Evolutionary conservation across 2,888 invertebrate species (phyloP).

Genomic region (Drosophila siamana): DNA sequence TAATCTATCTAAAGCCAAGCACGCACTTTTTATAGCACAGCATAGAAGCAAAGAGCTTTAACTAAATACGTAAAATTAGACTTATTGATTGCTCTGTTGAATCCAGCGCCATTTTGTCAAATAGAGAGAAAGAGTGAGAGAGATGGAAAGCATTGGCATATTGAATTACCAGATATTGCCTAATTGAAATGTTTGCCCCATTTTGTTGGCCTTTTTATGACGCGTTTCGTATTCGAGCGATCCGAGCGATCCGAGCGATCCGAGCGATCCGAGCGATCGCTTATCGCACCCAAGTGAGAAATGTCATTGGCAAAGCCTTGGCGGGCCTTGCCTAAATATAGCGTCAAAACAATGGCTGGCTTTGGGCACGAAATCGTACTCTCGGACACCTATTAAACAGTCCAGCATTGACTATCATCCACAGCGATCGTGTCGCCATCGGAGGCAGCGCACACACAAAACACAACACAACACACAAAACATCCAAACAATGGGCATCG

Average conservation of each 20-base stretch:
- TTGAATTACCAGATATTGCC: conserved; percentile 69
- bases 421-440: conserved; percentile 44
- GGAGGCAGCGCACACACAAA: conserved; percentile 30
- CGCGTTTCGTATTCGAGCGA: conserved; percentile 28
- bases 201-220: conserved; percentile 52
- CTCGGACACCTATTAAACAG: conserved; percentile 43
- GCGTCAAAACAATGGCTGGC: conserved; percentile 38
- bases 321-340: conserved; percentile 24
- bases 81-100: neutral
- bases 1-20: no score
- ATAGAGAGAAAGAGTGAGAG: neutral
- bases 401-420: conserved; percentile 16
- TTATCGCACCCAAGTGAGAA: conserved; percentile 75
- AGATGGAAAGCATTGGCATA: conserved; percentile 31
- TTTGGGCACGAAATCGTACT: neutral
- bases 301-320: conserved; percentile 60
- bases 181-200: conserved; percentile 74
- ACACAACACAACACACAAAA: conserved; percentile 35
- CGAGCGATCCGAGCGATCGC: conserved; percentile 52
- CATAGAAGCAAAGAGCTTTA: no score
- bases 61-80: no score
- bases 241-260: neutral
- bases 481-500: conserved; percentile 59
- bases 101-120: conserved; percentile 30
- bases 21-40: neutral